Evolutionary conservation across 2,888 invertebrate genomes (phyloP).

Genomic region (Archips xylosteana): DNA sequence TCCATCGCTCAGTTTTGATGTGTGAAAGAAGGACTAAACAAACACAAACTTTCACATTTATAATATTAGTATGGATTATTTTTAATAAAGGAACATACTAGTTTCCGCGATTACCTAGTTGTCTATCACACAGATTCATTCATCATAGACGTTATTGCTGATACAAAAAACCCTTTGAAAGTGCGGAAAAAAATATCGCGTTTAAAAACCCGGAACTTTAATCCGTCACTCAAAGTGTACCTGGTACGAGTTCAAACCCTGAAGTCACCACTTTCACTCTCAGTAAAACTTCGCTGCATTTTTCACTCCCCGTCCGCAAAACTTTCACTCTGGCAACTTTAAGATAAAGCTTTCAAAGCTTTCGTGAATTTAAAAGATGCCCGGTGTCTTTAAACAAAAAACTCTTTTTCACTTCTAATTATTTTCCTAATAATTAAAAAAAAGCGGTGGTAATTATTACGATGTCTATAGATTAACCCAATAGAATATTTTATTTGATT

Average conservation of each 20-base stretch:
- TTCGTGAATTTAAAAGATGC: constrained; percentile 48
- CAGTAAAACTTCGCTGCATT: constrained; percentile 73
- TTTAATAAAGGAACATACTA: too few relatives aligned
- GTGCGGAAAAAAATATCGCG: neutral
- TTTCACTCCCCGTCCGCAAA: constrained; percentile 67
- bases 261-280: constrained; percentile 70
- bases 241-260: constrained; percentile 47
- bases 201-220: constrained; percentile 13
- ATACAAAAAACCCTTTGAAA: too few relatives aligned
- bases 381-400: constrained; percentile 37
- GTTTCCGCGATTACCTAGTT: too few relatives aligned
- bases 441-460: neutral
- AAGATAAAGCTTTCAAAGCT: constrained; percentile 54
- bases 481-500: too few relatives aligned
- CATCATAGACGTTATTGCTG: too few relatives aligned
- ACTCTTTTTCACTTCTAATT: neutral
- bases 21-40: too few relatives aligned
- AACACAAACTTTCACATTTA: too few relatives aligned
- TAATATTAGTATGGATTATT: too few relatives aligned
- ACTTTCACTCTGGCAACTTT: constrained; percentile 74
- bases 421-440: neutral
- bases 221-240: constrained; percentile 16
- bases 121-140: too few relatives aligned
- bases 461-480: neutral
- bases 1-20: too few relatives aligned